phyloP scores from a whole-genome alignment of 1,140 invertebrate genomes.

The Euschistus heros region DNA sequence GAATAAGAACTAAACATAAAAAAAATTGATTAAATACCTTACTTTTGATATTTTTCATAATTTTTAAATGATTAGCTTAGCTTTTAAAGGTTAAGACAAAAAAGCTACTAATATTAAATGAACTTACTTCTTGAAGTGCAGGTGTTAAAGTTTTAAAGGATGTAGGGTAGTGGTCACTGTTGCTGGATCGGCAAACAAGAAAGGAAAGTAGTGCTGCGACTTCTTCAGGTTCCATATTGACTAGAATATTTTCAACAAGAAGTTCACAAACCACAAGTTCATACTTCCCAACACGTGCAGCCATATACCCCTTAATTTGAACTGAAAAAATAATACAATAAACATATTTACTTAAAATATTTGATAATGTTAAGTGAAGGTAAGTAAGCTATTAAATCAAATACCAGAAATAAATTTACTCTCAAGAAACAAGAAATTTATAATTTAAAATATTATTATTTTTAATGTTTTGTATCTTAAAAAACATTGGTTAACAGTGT shows the following conservation, averaged over 20 bases:
- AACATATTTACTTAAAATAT: too few relatives aligned
- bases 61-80: neutral
- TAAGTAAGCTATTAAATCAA: too few relatives aligned
- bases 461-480: too few relatives aligned
- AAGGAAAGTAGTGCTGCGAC: conserved; percentile 86
- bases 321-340: conserved; percentile 40
- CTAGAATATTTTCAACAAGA: conserved; percentile 85
- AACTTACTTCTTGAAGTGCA: neutral
- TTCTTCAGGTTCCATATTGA: conserved; percentile 71
- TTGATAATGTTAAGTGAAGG: too few relatives aligned
- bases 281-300: conserved; percentile 88
- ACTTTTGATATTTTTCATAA: too few relatives aligned
- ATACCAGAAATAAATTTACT: too few relatives aligned
- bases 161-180: conserved; percentile 1
- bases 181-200: conserved; percentile 46
- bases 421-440: too few relatives aligned
- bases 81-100: neutral
- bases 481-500: too few relatives aligned
- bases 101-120: neutral
- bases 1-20: too few relatives aligned
- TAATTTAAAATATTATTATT: too few relatives aligned
- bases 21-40: too few relatives aligned
- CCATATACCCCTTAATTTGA: conserved; percentile 82
- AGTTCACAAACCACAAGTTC: conserved; percentile 93
- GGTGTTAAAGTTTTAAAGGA: neutral